Conservation (phyloP, 1,140 invertebrate genomes). For the Asbolus verrucosus region DNA sequence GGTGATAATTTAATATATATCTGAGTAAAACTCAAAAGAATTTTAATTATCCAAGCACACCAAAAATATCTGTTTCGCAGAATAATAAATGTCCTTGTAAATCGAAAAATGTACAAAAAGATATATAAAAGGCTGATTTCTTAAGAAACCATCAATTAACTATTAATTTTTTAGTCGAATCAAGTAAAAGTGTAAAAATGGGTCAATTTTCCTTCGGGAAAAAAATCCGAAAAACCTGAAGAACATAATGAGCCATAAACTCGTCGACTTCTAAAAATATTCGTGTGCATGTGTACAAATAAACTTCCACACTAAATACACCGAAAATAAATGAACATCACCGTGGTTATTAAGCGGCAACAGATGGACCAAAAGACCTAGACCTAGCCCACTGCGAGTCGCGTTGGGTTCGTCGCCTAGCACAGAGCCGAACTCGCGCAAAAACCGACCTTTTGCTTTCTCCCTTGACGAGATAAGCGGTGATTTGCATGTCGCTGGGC, state of each 20-base stretch:
- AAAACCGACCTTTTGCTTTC: constrained; percentile 59
- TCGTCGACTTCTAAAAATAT: constrained; percentile 25
- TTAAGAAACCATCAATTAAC: no score
- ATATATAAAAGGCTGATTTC: no score
- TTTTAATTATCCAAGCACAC: constrained; percentile 30
- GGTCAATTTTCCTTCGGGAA: no score
- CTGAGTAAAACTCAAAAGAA: constrained; percentile 39
- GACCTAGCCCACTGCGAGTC: constrained; percentile 15
- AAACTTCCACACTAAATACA: no score
- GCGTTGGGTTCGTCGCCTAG: neutral
- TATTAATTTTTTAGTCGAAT: no score
- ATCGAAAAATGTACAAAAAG: no score
- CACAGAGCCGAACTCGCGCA: constrained; percentile 24
- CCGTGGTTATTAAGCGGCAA: neutral
- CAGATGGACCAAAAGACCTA: constrained; percentile 14
- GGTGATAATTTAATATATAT: constrained; percentile 37
- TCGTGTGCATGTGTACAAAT: neutral
- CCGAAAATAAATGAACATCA: neutral
- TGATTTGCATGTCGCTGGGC: constrained; percentile 60
- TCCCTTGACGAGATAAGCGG: constrained; percentile 56
- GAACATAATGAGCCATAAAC: constrained; percentile 28
- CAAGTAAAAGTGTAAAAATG: no score
- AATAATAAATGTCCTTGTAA: no score
- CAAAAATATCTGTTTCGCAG: constrained; percentile 19
- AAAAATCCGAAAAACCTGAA: neutral